A percentile compares a stretch with the other conserved stretches of the same genome.
phyloP scores from a whole-genome alignment of 2,797 vertebrate species.

The Alauda arvensis region DNA sequence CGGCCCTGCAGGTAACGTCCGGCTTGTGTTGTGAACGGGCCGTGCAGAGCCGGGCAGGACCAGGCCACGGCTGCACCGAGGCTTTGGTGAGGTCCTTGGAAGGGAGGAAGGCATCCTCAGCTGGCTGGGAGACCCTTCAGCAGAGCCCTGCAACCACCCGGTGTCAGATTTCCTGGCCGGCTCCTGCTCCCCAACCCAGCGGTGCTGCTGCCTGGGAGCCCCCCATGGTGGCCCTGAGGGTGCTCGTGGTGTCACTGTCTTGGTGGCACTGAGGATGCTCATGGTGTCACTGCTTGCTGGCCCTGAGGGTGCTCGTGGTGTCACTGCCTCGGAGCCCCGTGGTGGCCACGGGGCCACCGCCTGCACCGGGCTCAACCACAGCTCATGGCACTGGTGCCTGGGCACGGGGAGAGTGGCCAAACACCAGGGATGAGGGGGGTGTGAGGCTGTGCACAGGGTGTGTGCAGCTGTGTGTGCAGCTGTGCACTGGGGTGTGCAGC shows the following conservation, averaged over 20 bases:
- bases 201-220: rapidly evolving
- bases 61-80: too few relatives aligned
- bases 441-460: neutral
- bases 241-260: rapidly evolving
- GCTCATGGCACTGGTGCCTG: rapidly evolving
- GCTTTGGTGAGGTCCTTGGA: neutral
- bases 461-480: too few relatives aligned
- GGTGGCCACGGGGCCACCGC: neutral
- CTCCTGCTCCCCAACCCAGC: neutral
- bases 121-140: neutral
- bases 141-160: rapidly evolving
- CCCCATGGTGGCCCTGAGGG: rapidly evolving
- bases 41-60: neutral
- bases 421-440: neutral
- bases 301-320: too few relatives aligned
- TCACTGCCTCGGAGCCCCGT: neutral
- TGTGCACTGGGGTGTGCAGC: too few relatives aligned
- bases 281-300: too few relatives aligned
- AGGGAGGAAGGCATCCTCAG: too few relatives aligned
- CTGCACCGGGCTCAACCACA: rapidly evolving
- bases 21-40: neutral
- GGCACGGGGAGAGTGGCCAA: neutral
- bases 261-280: too few relatives aligned
- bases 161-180: rapidly evolving
- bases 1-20: constrained; percentile 55